phyloP scores from a whole-genome alignment of 2,113 vertebrate species.

The Nibea albiflora region DNA sequence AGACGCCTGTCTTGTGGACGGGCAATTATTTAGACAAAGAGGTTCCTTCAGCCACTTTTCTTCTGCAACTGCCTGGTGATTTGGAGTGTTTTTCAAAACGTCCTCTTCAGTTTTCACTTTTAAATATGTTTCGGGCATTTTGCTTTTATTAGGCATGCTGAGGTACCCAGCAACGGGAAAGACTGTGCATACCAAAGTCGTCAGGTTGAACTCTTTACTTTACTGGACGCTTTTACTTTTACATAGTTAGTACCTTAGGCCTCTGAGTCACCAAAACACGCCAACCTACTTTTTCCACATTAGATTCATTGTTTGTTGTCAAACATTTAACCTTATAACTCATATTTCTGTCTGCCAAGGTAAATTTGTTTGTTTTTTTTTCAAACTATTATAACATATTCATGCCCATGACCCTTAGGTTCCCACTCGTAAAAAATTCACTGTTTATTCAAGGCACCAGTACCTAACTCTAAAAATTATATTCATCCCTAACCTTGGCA shows the following conservation, averaged over 20 bases:
- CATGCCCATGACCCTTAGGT: constrained; percentile 32
- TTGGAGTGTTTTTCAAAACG: neutral
- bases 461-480: constrained; percentile 16
- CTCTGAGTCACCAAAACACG: constrained; percentile 57
- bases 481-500: constrained; percentile 43
- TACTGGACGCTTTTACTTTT: constrained; percentile 15
- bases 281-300: constrained; percentile 56
- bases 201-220: constrained; percentile 12
- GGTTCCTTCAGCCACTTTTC: constrained; percentile 38
- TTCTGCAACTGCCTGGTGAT: constrained; percentile 23
- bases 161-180: constrained; percentile 21
- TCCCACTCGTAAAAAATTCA: constrained; percentile 18
- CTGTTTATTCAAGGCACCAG: constrained; percentile 30
- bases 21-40: constrained; percentile 44
- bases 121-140: constrained; percentile 13
- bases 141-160: constrained; percentile 9
- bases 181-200: neutral
- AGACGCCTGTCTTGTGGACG: constrained; percentile 36
- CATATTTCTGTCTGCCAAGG: constrained; percentile 43
- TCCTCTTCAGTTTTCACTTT: constrained; percentile 38
- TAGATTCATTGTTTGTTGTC: constrained; percentile 56
- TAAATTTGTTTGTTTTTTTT: constrained; percentile 41
- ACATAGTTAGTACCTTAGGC: constrained; percentile 19
- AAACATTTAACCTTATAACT: constrained; percentile 24
- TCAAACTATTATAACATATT: constrained; percentile 36